Conservation (phyloP, 2,888 invertebrate species). For the Aporophyla nigra region DNA sequence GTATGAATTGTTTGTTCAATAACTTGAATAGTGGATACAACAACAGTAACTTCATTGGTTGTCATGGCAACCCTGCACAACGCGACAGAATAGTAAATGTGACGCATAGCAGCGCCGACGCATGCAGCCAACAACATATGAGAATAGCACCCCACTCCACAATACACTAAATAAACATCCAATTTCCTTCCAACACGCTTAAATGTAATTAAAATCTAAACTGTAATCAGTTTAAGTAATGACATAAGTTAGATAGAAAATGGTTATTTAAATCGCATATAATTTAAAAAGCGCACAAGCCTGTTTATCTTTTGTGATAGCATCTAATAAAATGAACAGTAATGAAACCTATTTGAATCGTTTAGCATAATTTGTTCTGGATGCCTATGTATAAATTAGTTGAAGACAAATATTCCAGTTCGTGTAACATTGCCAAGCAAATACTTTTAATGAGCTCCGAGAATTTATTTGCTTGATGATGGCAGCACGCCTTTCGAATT, state of each 20-base stretch:
- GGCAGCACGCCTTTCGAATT: conserved; percentile 25
- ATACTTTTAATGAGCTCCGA: conserved; percentile 57
- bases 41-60: conserved; percentile 39
- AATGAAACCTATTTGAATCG: conserved; percentile 60
- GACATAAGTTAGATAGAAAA: conserved; percentile 54
- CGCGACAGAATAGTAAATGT: conserved; percentile 58
- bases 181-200: conserved; percentile 70
- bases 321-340: conserved; percentile 53
- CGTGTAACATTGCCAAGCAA: conserved; percentile 36
- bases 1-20: conserved; percentile 7
- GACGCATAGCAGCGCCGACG: conserved; percentile 66
- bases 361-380: conserved; percentile 64
- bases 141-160: conserved; percentile 60
- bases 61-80: conserved; percentile 54
- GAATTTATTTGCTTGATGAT: conserved; percentile 54
- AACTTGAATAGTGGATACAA: conserved; percentile 26
- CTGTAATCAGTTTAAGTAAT: conserved; percentile 64
- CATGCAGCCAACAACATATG: conserved; percentile 72
- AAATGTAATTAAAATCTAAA: conserved; percentile 70
- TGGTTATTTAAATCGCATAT: conserved; percentile 50
- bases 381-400: conserved; percentile 57
- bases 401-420: conserved; percentile 56
- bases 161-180: conserved; percentile 71
- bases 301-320: conserved; percentile 55
- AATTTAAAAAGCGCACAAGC: conserved; percentile 50